A percentile compares a stretch with the other conserved stretches of the same genome.
Conservation (phyloP, 2,888 invertebrate genomes). For the Ganaspis brasiliensis region DNA sequence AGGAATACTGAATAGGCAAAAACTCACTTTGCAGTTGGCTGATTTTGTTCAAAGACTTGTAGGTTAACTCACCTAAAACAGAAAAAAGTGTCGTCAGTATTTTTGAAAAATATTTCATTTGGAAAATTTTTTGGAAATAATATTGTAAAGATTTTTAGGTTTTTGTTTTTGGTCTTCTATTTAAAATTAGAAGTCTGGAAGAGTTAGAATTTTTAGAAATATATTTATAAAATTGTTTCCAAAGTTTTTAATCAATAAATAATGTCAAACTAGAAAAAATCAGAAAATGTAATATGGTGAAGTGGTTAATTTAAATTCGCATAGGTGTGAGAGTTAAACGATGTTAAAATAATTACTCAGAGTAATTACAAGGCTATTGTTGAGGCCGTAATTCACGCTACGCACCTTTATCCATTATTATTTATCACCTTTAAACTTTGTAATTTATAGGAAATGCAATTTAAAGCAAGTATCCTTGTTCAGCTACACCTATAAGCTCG, state of each 20-base stretch:
- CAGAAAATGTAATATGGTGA: conserved; percentile 49
- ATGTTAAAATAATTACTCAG: conserved; percentile 64
- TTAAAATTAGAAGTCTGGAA: too few relatives aligned
- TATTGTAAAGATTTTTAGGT: too few relatives aligned
- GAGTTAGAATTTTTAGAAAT: too few relatives aligned
- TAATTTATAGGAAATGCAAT: conserved; percentile 57
- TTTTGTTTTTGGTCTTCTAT: too few relatives aligned
- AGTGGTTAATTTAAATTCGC: conserved; percentile 48
- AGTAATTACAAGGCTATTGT: conserved; percentile 61
- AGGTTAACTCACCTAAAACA: conserved; percentile 30
- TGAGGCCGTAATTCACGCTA: conserved; percentile 45
- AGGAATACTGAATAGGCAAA: background rate
- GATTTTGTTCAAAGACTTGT: background rate
- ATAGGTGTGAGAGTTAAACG: conserved; percentile 58
- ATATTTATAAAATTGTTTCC: too few relatives aligned
- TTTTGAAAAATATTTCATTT: background rate
- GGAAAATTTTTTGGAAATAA: too few relatives aligned
- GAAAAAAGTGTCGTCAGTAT: background rate
- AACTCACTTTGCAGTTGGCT: conserved; percentile 7
- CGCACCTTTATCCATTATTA: conserved; percentile 4
- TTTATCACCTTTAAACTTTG: conserved; percentile 20
- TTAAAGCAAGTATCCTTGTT: conserved; percentile 52
- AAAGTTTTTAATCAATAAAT: too few relatives aligned
- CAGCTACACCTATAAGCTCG: conserved; percentile 50
- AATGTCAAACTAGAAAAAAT: too few relatives aligned